Evolutionary conservation across 2,888 invertebrate species (phyloP), one percentile per base, ranked within the genome.

Genomic region (Unio pictorum): DNA sequence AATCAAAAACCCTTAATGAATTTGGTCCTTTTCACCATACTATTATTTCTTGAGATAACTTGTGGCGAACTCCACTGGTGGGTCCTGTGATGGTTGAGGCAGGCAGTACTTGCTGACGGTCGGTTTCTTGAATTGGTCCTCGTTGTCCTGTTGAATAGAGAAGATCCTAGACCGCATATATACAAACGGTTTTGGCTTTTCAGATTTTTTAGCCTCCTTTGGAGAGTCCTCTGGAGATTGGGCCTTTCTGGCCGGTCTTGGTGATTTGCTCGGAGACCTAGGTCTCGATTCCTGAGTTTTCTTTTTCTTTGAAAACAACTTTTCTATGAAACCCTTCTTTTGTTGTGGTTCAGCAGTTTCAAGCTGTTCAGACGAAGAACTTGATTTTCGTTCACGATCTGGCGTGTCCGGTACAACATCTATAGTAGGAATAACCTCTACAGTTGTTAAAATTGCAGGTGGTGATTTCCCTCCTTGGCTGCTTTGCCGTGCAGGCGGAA

Each of bases 231-330:
- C 67, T 4, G 67, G 76, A 34, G 20, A 74, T 66, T 75, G 70
- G 55, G 67, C 69, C 71, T 76, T 78, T 64, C 67, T 68, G 15
- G 75, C 71, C 1, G 78, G 78, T 1, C 68, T 64, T 11, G 73
- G 62, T 64, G 68, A 66, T 26, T 68, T 78, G 66, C 77, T 74
- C 2, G 80, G 72, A 63, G 76, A 76, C 28, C 64, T 69, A 57
- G 62, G 76, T 15, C 70, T 72, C 60, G 68, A 75, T 5, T 78
- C 80, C 8, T 72, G 66, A 28, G 68, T 67, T 73, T 86, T 86
- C 73, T 84, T 84, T 76, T 84, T 84, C 70, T 83, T 84, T 0
- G 86, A 83, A 66, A 87, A 79, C 59, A 87, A 73, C 64, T 84
- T 80, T 69, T 85, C 84, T 82, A 87, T 86, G 67, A 87, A 86